Conservation (phyloP, 2,888 invertebrate species). For the Coleophora flavipennella region DNA sequence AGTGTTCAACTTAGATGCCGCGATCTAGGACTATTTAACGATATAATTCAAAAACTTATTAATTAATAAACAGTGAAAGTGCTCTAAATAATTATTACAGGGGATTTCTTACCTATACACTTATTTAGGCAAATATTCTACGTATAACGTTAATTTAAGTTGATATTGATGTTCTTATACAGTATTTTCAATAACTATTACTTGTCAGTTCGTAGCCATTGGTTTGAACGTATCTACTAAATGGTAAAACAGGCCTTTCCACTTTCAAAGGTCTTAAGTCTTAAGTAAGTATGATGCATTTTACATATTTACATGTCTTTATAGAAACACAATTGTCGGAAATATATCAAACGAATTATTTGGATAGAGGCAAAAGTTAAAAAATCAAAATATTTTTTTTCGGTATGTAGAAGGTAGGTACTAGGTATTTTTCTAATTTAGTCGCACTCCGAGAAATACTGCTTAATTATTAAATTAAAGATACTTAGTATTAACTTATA, state of each 20-base stretch:
- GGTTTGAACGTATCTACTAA: slow-evolving; percentile 3
- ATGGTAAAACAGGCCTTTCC: slow-evolving; percentile 15
- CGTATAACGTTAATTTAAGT: slow-evolving; percentile 10
- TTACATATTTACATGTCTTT: slow-evolving; percentile 34
- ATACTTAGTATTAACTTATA: too few relatives aligned
- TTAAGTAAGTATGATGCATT: slow-evolving; percentile 20
- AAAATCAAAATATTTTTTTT: too few relatives aligned
- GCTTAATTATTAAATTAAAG: too few relatives aligned
- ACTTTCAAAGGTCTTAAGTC: slow-evolving; percentile 23
- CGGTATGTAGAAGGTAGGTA: too few relatives aligned
- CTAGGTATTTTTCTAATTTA: too few relatives aligned
- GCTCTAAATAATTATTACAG: slow-evolving; percentile 12
- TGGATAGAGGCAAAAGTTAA: too few relatives aligned
- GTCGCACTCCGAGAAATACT: too few relatives aligned
- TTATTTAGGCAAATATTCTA: slow-evolving; percentile 28
- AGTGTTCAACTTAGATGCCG: too few relatives aligned
- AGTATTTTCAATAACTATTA: slow-evolving; percentile 8
- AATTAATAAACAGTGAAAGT: slow-evolving; percentile 22
- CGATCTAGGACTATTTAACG: too few relatives aligned
- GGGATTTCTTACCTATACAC: slow-evolving; percentile 3
- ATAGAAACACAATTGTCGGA: too few relatives aligned
- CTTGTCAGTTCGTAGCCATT: slow-evolving; percentile 9
- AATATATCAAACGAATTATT: too few relatives aligned
- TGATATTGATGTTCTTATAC: slow-evolving; percentile 11
- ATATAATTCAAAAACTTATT: slow-evolving; percentile 28